Conservation (phyloP, 2,888 invertebrate species). For the Catotricha subobsoleta region DNA sequence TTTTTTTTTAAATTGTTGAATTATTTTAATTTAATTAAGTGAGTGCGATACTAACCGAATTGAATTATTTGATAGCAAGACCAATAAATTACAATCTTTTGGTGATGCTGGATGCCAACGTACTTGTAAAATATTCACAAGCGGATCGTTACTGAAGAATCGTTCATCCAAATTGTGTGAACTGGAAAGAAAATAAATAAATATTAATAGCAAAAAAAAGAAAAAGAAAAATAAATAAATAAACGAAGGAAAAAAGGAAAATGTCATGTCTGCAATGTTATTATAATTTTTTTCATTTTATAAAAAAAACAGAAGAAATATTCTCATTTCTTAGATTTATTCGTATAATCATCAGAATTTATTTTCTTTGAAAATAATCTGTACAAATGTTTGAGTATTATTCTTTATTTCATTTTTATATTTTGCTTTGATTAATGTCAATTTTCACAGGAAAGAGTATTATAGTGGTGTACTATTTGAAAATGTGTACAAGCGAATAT, state of each 20-base stretch:
- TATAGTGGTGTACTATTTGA: too few species aligned
- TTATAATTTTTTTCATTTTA: background rate
- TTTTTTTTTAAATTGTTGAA: background rate
- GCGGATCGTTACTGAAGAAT: constrained; percentile 47
- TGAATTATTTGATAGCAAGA: constrained; percentile 70
- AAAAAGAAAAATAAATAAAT: too few species aligned
- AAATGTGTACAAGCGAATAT: too few species aligned
- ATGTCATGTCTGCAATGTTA: too few species aligned
- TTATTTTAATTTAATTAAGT: background rate
- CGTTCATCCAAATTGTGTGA: constrained; percentile 55
- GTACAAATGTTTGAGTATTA: constrained; percentile 5
- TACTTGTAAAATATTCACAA: constrained; percentile 51
- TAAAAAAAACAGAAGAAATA: background rate
- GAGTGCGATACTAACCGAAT: constrained; percentile 44
- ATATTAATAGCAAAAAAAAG: constrained; percentile 8
- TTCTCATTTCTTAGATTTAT: constrained; percentile 2
- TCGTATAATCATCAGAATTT: constrained; percentile 1
- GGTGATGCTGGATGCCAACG: constrained; percentile 77
- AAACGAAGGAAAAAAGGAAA: too few species aligned
- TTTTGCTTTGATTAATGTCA: background rate
- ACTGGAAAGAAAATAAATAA: constrained; percentile 33
- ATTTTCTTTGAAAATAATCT: constrained; percentile 5
- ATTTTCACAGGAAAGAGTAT: too few species aligned
- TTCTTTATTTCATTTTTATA: constrained; percentile 2
- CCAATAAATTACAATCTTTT: constrained; percentile 53